Percentiles rank a stretch among this genome's conserved stretches.
Evolutionary conservation across 2,888 invertebrate genomes (phyloP).

Genomic region (Hypolimnas misippus): DNA sequence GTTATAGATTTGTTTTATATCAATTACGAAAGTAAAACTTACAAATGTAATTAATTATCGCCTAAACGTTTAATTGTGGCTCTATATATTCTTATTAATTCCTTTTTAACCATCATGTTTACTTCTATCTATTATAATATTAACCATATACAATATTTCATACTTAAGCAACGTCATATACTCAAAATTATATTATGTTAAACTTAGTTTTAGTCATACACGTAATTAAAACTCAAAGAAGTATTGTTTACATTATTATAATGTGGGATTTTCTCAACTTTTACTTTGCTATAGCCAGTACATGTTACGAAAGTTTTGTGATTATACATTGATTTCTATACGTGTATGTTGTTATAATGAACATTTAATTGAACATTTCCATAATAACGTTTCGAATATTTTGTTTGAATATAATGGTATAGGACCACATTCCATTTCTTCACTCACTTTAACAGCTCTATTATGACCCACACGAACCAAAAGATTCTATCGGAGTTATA

Average conservation of each 20-base stretch:
- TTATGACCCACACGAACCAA: background rate
- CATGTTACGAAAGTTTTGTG: slow-evolving; percentile 12
- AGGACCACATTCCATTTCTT: background rate
- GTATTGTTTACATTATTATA: slow-evolving; percentile 10
- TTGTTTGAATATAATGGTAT: background rate
- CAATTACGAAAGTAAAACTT: too few species aligned
- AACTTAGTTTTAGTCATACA: too few species aligned
- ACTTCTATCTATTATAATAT: too few species aligned
- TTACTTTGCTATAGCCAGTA: slow-evolving; percentile 1
- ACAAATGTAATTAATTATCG: too few species aligned
- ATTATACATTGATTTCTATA: slow-evolving; percentile 16
- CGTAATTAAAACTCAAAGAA: too few species aligned
- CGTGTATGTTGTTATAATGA: slow-evolving; percentile 7
- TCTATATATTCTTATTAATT: too few species aligned
- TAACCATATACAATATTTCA: too few species aligned
- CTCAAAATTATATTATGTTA: too few species aligned
- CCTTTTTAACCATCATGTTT: too few species aligned
- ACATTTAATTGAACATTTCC: slow-evolving; percentile 16
- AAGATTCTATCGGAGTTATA: background rate
- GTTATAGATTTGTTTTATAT: too few species aligned
- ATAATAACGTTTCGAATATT: slow-evolving; percentile 1
- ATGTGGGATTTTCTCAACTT: slow-evolving; percentile 7
- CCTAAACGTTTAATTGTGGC: too few species aligned
- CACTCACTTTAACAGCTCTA: background rate
- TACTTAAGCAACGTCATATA: too few species aligned